These are phyloP conservation scores for Erynnis tages DNA, from an alignment of 2,888 invertebrate genomes.

Conservation along the genomic window DNA sequence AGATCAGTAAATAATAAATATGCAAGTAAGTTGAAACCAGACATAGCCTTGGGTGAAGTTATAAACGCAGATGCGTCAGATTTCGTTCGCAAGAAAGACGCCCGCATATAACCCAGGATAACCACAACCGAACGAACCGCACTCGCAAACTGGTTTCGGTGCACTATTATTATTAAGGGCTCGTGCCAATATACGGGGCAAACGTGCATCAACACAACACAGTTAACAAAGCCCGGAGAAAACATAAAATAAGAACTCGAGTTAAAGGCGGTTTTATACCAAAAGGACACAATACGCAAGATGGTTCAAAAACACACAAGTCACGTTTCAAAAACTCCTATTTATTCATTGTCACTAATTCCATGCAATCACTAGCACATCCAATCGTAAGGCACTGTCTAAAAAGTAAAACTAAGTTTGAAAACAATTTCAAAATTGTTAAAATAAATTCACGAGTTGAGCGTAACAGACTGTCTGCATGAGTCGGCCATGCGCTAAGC, in stretches of 20 bases:
- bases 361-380: constrained; percentile 77
- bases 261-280: constrained; percentile 64
- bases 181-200: constrained; percentile 75
- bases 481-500: constrained; percentile 71
- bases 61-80: constrained; percentile 46
- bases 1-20: constrained; percentile 15
- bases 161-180: constrained; percentile 79
- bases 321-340: constrained; percentile 54
- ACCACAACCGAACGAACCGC: constrained; percentile 72
- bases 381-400: constrained; percentile 74
- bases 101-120: constrained; percentile 75
- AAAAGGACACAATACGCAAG: constrained; percentile 73
- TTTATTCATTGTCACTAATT: constrained; percentile 54
- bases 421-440: constrained; percentile 59
- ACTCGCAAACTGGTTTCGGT: constrained; percentile 78
- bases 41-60: constrained; percentile 36
- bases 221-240: constrained; percentile 57
- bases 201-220: constrained; percentile 61
- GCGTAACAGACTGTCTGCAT: constrained; percentile 69
- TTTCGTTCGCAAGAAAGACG: constrained; percentile 64
- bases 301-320: constrained; percentile 61
- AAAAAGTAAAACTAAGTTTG: constrained; percentile 45
- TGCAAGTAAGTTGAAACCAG: constrained; percentile 31
- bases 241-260: constrained; percentile 53
- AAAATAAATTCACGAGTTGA: constrained; percentile 67